A percentile compares a stretch with the other conserved stretches of the same genome.
Evolutionary conservation across 2,888 invertebrate species (phyloP).

Genomic region (Cephus runcator): DNA sequence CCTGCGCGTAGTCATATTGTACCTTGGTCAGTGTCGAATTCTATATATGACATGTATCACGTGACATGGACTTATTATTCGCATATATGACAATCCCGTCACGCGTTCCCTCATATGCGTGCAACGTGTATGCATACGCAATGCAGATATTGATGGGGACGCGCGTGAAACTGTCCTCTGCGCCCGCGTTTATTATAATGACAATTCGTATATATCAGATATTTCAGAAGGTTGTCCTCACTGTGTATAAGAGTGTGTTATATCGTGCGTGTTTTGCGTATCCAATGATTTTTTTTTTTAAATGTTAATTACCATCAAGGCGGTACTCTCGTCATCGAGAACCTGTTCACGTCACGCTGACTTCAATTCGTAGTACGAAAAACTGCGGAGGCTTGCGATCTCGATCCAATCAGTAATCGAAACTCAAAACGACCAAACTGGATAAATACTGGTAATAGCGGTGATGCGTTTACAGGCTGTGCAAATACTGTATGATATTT

Average conservation of each 20-base stretch:
- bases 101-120: neutral
- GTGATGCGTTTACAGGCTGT: neutral
- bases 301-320: neutral
- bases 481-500: neutral
- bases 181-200: neutral
- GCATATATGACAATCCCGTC: neutral
- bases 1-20: neutral
- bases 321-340: neutral
- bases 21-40: neutral
- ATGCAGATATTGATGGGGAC: neutral
- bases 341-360: neutral
- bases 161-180: neutral
- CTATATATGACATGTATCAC: neutral
- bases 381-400: neutral
- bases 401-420: neutral
- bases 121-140: neutral
- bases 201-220: neutral
- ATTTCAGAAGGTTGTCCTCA: neutral
- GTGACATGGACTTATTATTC: neutral
- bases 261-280: neutral
- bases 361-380: neutral
- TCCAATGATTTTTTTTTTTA: neutral
- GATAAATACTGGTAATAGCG: neutral
- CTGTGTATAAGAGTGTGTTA: neutral
- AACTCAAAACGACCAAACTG: neutral